Conservation (phyloP, 2,888 invertebrate genomes). For the Micropterix aruncella region DNA sequence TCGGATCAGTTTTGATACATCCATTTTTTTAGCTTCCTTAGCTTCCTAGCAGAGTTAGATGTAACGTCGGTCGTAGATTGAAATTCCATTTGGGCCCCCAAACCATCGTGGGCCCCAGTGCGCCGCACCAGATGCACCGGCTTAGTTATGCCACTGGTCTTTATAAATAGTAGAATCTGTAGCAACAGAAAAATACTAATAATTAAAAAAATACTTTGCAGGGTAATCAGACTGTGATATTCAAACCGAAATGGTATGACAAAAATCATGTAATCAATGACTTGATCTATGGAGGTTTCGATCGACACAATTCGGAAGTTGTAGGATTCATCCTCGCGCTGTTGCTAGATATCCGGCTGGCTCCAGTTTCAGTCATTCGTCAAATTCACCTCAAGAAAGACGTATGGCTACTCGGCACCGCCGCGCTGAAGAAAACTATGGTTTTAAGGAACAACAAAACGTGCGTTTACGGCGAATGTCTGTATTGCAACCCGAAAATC, state of each 20-base stretch:
- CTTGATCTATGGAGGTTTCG: slow-evolving; percentile 64
- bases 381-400: slow-evolving; percentile 46
- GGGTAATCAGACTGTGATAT: slow-evolving; percentile 52
- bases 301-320: slow-evolving; percentile 71
- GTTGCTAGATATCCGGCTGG: slow-evolving; percentile 52
- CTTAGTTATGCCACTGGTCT: too few relatives aligned
- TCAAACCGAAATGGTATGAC: slow-evolving; percentile 71
- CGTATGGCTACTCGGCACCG: slow-evolving; percentile 45
- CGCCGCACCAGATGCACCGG: too few relatives aligned
- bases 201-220: too few relatives aligned
- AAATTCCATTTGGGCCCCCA: too few relatives aligned
- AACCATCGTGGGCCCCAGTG: too few relatives aligned
- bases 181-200: too few relatives aligned
- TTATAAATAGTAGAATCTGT: too few relatives aligned
- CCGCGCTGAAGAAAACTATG: slow-evolving; percentile 44
- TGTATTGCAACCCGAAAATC: slow-evolving; percentile 72
- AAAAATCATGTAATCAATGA: slow-evolving; percentile 53
- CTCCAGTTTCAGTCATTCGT: slow-evolving; percentile 57
- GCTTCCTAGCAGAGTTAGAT: too few relatives aligned
- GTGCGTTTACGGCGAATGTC: slow-evolving; percentile 84
- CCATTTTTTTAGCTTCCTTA: too few relatives aligned
- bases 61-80: too few relatives aligned
- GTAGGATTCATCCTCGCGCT: slow-evolving; percentile 67
- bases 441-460: slow-evolving; percentile 31
- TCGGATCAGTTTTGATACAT: too few relatives aligned